phyloP scores from a whole-genome alignment of 2,113 vertebrate species.

The Psephotus haematonotus region DNA sequence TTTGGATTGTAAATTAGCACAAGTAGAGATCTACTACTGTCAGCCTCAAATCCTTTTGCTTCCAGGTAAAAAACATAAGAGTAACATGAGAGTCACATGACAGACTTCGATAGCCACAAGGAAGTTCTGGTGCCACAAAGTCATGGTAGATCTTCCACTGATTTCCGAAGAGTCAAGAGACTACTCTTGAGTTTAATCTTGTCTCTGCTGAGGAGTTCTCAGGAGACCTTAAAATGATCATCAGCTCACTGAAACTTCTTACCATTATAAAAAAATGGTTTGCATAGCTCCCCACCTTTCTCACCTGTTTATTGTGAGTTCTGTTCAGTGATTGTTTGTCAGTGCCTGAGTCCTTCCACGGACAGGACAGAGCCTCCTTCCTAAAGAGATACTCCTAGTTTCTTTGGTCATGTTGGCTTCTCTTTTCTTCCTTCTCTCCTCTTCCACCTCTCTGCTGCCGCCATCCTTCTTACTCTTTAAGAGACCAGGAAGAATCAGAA shows the following conservation, averaged over 20 bases:
- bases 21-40: not conserved
- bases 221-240: not conserved
- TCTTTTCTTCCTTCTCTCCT: no score
- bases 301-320: no score
- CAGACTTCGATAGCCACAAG: not conserved
- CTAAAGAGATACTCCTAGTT: no score
- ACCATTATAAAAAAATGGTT: no score
- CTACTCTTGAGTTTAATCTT: not conserved
- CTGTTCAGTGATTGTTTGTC: no score
- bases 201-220: not conserved
- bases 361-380: no score
- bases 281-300: no score
- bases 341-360: no score
- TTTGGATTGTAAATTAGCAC: not conserved
- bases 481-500: no score
- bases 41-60: not conserved
- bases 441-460: no score
- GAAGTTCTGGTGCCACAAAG: not conserved
- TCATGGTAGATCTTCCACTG: not conserved
- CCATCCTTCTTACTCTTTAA: no score
- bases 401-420: no score
- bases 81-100: not conserved
- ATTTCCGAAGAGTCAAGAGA: not conserved
- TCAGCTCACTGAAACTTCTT: not conserved
- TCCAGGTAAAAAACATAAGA: not conserved